Base-by-base conservation (phyloP, 2,888 invertebrate species). In the Callyntrura guangdongensis region DNA sequence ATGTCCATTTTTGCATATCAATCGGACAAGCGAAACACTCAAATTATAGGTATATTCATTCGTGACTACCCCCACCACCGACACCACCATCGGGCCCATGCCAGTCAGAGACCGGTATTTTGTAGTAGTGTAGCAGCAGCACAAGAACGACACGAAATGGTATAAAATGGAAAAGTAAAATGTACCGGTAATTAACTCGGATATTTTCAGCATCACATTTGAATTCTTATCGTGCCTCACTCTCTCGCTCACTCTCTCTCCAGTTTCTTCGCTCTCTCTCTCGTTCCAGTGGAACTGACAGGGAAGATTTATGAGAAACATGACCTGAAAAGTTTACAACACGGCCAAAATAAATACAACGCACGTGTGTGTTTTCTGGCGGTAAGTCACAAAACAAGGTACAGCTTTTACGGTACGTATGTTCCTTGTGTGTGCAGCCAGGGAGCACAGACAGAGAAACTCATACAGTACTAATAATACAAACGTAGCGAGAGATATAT, bases 261-360 rank as follows among this genome's bases (percentile, higher is more conserved):
- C n/a, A 49, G 49, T 49, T 74, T 22, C 49, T 49, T 49, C 22
- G 47, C 49, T 49, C 47, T 47, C 72, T 72, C 47, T 17, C 74
- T 49, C 74, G 4, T 72, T 74, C 74, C 74, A 74, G n/a, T 79
- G 79, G 82, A 82, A 59, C 45, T 82, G 82, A 61, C 82, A 82
- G 82, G 45, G 61, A 82, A 82, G 82, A 82, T 82, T 82, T 82
- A 82, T 82, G 82, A 82, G 82, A 82, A 82, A 82, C 82, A 59
- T 61, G 61, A 82, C 61, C 82, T 82, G 61, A 61, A 22, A 82
- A 82, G 79, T 79, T 79, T 79, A 79, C 79, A 79, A 53, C 56
- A 6, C 6, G 49, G 74, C 20, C 49, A 79, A 79, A 79, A 79
- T 79, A 79, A 79, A 79, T 56, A 79, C 79, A 79, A 79, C 53